Base-by-base conservation (phyloP, 2,888 invertebrate species). In the Halictus quadricinctus region DNA sequence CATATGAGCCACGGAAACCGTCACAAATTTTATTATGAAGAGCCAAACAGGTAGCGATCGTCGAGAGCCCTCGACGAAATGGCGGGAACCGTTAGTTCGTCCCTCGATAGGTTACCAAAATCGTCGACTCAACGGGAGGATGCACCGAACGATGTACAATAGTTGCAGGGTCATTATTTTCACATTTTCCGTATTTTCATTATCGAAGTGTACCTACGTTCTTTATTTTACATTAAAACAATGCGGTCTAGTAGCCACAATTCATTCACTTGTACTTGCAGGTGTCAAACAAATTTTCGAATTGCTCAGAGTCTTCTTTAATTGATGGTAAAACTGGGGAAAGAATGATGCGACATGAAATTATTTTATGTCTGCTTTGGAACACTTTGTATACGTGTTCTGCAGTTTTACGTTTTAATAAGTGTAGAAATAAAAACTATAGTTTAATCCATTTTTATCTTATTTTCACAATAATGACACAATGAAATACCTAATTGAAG, bases 21-120 rank as follows among this genome's bases (percentile, higher is more conserved):
- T 84, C 66, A 78, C 76, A 83, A 83, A 89, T 84, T 88, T 86
- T 90, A 84, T 89, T 82, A 74, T 78, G 76, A 81, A 48, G 72
- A 69, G 86, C 80, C 76, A 66, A 75, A 78, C 89, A 70, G 66
- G 66, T 60, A 80, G 70, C 72, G 72, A 81, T 79, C 60, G 54
- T 41, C 36, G 48, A 25, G 72, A 54, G 72, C 72, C 21, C 76
- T 76, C 66, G 66, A 10, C 43, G 43, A 60, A 66, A 77, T 58
- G 46, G 10, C 64, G 78, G 72, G 77, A 72, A 78, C 74, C 58
- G 74, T 77, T 76, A 29, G 72, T 72, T 84, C 41, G 43, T 43
- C 46, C 79, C 64, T 48, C 13, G 72, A 36, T 36, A 15, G 21
- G 43, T 21, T 46, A 54, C 13, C 73, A 64, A 29, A 60, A 83